Evolutionary conservation across 2,888 invertebrate species (phyloP), one percentile per base, ranked within the genome.

Genomic region (Mythimna vitellina): DNA sequence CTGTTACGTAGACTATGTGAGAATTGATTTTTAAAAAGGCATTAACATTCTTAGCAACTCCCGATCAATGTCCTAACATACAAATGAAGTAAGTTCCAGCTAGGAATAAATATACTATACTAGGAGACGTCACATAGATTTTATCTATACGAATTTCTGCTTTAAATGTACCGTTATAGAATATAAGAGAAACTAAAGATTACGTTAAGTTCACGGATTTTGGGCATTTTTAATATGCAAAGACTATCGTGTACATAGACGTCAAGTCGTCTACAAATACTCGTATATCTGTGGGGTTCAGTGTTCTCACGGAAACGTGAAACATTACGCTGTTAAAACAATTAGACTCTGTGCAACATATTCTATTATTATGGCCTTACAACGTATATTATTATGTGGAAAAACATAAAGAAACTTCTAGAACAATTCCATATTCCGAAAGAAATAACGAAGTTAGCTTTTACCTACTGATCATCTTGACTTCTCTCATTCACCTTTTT

Each of bases 21-120:
- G 85, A 88, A 88, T 82, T 76, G 78, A 79, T 85, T 84, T 65
- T 70, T 80, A 83, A 84, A 82, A 85, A 79, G 80, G 66, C 76
- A 83, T 89, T 83, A 80, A 56, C 51, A 89, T 89, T 85, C 88
- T 62, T 57, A 53, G 64, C 64, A 35, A 14, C 65, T 64, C 56
- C 17, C 35, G 38, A 65, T 71, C 78, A 62, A 78, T 78, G 83
- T 60, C 51, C 67, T 70, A 65, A 73, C 85, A 86, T 88, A 85
- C 81, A 75, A 88, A 87, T 86, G 81, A 80, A 76, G 57, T 53
- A 51, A 51, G 29, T 77, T 53, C 25, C n/a, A 51, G 42, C 38
- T 46, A 53, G 38, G 51, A 72, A 78, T 73, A 53, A 73, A 73
- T 73, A 60, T 4, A 22, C n/a, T 51, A 3, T 38, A 63, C 54